Base-by-base conservation (phyloP, 2,888 invertebrate genomes). In the Drosophila mayaguana region DNA sequence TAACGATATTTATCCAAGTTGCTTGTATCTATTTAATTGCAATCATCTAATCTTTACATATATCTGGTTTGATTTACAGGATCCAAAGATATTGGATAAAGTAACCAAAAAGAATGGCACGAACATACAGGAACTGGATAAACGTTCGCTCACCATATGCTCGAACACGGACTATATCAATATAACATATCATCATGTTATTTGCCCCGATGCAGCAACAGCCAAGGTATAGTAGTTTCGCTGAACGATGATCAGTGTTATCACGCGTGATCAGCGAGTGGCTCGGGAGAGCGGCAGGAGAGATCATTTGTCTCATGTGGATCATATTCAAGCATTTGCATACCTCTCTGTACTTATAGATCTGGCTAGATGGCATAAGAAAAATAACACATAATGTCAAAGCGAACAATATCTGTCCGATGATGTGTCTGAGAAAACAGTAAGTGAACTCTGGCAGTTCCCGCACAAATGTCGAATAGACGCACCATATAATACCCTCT, bases 361-460 rank as follows among this genome's bases (percentile, higher is more conserved):
- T 95, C 92, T 99, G 99, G 99, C 95, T 98, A 94, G 96, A 97
- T 93, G 98, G 97, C 82, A 95, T 99, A 91, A 95, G 99, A 93
- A 95, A 95, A 94, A 97, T 99, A 93, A 98, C 99, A 77, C 98
- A 98, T 95, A 99, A 99, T 94, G 98, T 98, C 91, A 99, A 99
- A 95, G 98, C 98, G 91, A 98, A 98, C 95, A 99, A 99, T 95
- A 96, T 98, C 91, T 99, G 99, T 93, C 99, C 99, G 65, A 97
- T 98, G 96, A 99, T 98, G 90, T 98, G 98, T 94, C 96, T 99
- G 89, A 97, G 97, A 94, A 99, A 99, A 95, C 99, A 99, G 99
- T 99, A 96, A 97, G 98, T 97, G 80, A 28, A 60, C 74, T 11
- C 16, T 8, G 42, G 20, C 53, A 51, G 53, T 59, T 18, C 40